A percentile compares a stretch with the other conserved stretches of the same genome.
Evolutionary conservation across 2,113 vertebrate genomes (phyloP).

Genomic region (Mastomys coucha): DNA sequence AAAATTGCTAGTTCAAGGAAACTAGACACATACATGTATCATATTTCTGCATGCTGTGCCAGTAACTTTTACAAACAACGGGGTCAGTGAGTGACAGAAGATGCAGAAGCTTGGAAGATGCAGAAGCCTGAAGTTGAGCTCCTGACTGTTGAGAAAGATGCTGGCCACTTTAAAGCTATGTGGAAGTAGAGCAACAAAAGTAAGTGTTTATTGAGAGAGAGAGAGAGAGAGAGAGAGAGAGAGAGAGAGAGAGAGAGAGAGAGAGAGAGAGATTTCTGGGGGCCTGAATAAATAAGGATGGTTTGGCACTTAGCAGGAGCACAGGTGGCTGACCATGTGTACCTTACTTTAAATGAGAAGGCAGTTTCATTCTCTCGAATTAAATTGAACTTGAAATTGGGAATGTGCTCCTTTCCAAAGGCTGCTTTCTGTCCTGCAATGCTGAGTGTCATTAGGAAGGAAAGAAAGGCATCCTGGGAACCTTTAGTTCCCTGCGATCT

Average conservation of each 20-base stretch:
- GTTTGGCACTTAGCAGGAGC: constrained; percentile 43
- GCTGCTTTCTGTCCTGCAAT: constrained; percentile 50
- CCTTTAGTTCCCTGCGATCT: not conserved
- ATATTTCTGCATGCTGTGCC: constrained; percentile 7
- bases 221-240: too few species aligned
- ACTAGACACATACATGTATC: constrained; percentile 56
- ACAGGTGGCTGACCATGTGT: constrained; percentile 64
- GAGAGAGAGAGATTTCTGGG: too few species aligned
- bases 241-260: too few species aligned
- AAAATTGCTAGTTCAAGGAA: constrained; percentile 66
- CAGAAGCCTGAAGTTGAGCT: constrained; percentile 62
- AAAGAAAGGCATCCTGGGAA: not conserved
- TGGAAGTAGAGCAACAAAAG: constrained; percentile 74
- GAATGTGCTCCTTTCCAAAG: constrained; percentile 65
- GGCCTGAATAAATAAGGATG: constrained; percentile 54
- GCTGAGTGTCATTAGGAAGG: constrained; percentile 21
- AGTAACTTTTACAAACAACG: constrained; percentile 62
- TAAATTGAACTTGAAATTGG: constrained; percentile 77
- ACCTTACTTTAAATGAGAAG: constrained; percentile 73
- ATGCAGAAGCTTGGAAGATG: constrained; percentile 67
- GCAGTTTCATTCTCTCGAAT: constrained; percentile 39
- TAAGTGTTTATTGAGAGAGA: constrained; percentile 64
- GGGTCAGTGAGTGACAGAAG: constrained; percentile 67
- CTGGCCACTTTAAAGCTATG: constrained; percentile 11
- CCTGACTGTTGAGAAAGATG: constrained; percentile 61